These are phyloP conservation scores for Campoplex nolae DNA, from an alignment of 2,888 invertebrate species.

Conservation along the genomic window DNA sequence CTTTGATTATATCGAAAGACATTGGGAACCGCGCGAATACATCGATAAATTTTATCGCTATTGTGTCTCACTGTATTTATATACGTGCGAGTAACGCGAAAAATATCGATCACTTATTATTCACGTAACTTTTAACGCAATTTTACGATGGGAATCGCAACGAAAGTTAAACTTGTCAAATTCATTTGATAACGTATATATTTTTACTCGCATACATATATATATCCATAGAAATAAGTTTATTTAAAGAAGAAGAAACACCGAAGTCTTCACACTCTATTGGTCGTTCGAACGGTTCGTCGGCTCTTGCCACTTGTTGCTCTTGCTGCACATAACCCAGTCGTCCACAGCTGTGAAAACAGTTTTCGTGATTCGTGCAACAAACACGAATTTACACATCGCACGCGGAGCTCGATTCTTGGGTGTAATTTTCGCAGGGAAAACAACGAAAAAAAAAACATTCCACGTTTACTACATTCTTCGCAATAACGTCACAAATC, in stretches of 20 bases:
- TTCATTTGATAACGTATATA: background rate
- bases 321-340: slow-evolving; percentile 21
- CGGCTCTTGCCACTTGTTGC: slow-evolving; percentile 62
- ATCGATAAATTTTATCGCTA: background rate
- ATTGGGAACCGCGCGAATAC: background rate
- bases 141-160: background rate
- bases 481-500: background rate
- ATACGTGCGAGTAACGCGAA: background rate
- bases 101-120: background rate
- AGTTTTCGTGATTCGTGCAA: slow-evolving; percentile 11
- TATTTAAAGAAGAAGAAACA: background rate
- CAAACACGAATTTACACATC: slow-evolving; percentile 15
- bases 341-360: slow-evolving; percentile 44
- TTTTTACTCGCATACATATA: background rate
- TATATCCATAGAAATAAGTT: background rate
- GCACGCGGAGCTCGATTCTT: background rate
- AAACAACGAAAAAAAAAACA: background rate
- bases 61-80: background rate
- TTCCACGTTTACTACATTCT: slow-evolving; percentile 1
- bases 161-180: background rate
- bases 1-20: background rate
- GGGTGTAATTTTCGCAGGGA: background rate
- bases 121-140: background rate
- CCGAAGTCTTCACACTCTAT: background rate
- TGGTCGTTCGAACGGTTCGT: slow-evolving; percentile 14